A percentile compares a stretch with the other conserved stretches of the same genome.
Conservation (phyloP, 2,888 invertebrate species). For the Drosophila meridiana region DNA sequence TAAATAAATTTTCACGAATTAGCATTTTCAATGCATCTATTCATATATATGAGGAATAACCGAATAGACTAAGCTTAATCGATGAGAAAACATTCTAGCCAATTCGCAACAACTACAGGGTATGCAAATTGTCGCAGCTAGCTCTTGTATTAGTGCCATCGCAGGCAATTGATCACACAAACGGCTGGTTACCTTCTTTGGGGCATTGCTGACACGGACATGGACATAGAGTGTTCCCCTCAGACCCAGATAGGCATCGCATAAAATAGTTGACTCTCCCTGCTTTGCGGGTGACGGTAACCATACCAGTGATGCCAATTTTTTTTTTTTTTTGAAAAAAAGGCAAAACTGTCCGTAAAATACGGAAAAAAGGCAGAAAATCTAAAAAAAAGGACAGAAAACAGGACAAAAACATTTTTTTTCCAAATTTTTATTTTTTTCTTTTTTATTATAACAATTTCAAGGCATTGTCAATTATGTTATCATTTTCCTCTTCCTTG, state of each 20-base stretch:
- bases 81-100: not conserved
- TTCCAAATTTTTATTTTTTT: too few species aligned
- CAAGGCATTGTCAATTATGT: too few species aligned
- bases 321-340: too few species aligned
- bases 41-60: not conserved
- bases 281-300: not conserved
- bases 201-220: conserved; percentile 31
- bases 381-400: too few species aligned
- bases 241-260: conserved; percentile 21
- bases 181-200: conserved; percentile 40
- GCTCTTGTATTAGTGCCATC: conserved; percentile 38
- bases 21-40: too few species aligned
- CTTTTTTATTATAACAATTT: too few species aligned
- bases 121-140: conserved; percentile 44
- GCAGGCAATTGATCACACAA: conserved; percentile 70
- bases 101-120: not conserved
- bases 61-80: not conserved
- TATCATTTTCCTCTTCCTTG: too few species aligned
- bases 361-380: too few species aligned
- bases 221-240: not conserved
- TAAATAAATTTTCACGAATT: too few species aligned
- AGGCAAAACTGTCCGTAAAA: too few species aligned
- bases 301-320: not conserved
- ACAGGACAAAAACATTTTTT: too few species aligned
- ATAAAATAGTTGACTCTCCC: conserved; percentile 56